Evolutionary conservation across 2,797 vertebrate species (phyloP).

Genomic region (Tenualosa thibaudeaui): DNA sequence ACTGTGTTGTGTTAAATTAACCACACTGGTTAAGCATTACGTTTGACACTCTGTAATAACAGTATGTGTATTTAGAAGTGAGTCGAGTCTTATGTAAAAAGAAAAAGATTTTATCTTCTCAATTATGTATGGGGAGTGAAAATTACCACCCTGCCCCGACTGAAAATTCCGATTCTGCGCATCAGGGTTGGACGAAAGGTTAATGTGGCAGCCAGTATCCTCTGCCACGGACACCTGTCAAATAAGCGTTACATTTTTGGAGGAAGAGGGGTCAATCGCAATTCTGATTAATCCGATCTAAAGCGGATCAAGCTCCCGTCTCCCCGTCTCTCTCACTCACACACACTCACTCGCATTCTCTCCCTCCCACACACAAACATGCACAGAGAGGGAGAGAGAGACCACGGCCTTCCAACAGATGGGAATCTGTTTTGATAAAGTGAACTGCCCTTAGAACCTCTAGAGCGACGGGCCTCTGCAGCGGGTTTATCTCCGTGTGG

Average conservation of each 20-base stretch:
- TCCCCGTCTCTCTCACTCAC: neutral
- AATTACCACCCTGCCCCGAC: neutral
- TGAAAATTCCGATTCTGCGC: neutral
- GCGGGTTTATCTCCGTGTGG: neutral
- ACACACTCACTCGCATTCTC: neutral
- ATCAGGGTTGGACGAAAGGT: neutral
- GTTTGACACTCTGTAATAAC: neutral
- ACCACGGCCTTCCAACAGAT: neutral
- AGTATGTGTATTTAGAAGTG: too few species aligned
- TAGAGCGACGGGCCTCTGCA: neutral
- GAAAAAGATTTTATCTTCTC: too few species aligned
- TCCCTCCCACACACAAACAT: neutral
- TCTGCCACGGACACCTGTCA: conserved; percentile 33
- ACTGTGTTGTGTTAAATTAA: neutral
- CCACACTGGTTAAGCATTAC: neutral
- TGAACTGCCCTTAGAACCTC: neutral
- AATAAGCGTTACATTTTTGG: conserved; percentile 30
- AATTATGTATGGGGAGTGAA: neutral
- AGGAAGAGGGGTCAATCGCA: neutral
- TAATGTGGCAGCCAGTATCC: conserved; percentile 28
- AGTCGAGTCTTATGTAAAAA: neutral
- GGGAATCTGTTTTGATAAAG: neutral
- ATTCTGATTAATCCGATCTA: neutral
- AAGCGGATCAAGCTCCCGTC: neutral
- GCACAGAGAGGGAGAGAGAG: neutral